Evolutionary conservation across 1,140 invertebrate species (phyloP).

Genomic region (Nymphalis io): DNA sequence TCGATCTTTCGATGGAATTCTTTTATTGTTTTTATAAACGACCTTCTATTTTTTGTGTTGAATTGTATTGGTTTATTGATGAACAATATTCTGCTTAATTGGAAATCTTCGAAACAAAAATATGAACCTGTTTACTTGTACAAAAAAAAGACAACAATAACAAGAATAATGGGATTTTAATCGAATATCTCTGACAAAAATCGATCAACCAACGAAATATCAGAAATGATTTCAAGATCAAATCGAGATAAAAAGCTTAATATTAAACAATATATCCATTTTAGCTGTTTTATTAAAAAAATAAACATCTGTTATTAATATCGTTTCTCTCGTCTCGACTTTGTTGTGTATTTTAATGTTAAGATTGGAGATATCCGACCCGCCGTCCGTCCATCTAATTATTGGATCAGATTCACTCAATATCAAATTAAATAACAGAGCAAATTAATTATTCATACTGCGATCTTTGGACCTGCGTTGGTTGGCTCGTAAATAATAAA

Average conservation of each 20-base stretch:
- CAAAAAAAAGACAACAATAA: not conserved
- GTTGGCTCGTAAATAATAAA: no score
- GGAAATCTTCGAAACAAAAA: not conserved
- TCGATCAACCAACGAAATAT: not conserved
- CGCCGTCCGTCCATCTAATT: not conserved
- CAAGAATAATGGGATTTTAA: not conserved
- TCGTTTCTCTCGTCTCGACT: not conserved
- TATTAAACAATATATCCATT: not conserved
- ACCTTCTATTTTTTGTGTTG: not conserved
- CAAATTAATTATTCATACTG: not conserved
- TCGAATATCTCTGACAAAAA: not conserved
- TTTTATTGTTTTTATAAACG: slow-evolving; percentile 40
- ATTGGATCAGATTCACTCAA: not conserved
- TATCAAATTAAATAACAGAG: not conserved
- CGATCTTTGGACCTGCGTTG: no score
- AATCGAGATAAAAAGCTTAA: not conserved
- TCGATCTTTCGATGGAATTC: slow-evolving; percentile 45
- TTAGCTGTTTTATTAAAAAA: not conserved
- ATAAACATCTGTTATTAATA: not conserved
- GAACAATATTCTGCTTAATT: not conserved
- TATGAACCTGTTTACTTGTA: not conserved
- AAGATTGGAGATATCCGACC: not conserved
- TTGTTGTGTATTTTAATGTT: not conserved
- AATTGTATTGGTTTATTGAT: not conserved
- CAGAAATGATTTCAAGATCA: not conserved